Percentiles rank a stretch among this genome's conserved stretches.
These are phyloP conservation scores for Ischnura elegans DNA, from an alignment of 2,888 invertebrate genomes.

Conservation along the genomic window DNA sequence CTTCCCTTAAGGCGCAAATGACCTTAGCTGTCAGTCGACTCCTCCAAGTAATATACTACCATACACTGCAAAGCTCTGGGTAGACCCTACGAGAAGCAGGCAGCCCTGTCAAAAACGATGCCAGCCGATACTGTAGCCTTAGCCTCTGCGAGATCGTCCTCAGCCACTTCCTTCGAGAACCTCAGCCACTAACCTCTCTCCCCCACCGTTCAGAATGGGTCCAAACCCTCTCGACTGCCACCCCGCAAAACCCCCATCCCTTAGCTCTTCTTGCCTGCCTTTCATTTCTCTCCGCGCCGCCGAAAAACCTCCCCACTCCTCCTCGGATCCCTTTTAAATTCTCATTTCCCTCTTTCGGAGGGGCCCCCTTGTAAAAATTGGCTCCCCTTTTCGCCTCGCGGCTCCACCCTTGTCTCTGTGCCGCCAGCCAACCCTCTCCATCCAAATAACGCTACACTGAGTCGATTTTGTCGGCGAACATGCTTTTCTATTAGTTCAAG, in stretches of 20 bases:
- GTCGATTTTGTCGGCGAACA: conserved; percentile 11
- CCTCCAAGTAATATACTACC: too few relatives aligned
- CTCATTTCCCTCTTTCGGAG: conserved; percentile 37
- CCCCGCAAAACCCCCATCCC: not conserved
- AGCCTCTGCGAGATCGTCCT: too few relatives aligned
- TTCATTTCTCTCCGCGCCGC: not conserved
- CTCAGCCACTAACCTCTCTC: too few relatives aligned
- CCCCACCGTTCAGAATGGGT: too few relatives aligned
- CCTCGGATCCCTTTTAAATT: conserved; percentile 58
- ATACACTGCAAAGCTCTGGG: too few relatives aligned
- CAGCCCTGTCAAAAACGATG: too few relatives aligned
- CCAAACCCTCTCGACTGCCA: not conserved
- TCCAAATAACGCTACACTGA: not conserved
- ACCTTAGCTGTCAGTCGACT: too few relatives aligned
- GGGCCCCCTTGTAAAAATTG: conserved; percentile 34
- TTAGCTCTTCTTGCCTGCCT: not conserved
- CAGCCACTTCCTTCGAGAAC: too few relatives aligned
- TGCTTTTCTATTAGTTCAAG: conserved; percentile 52
- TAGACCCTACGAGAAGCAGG: too few relatives aligned
- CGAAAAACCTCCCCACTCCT: not conserved
- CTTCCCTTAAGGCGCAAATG: too few relatives aligned
- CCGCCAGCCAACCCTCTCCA: not conserved
- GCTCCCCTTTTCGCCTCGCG: conserved; percentile 32
- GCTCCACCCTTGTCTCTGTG: not conserved
- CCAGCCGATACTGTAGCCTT: too few relatives aligned